Conservation (phyloP, 2,797 vertebrate species). For the Sebastes hopkinsi region DNA sequence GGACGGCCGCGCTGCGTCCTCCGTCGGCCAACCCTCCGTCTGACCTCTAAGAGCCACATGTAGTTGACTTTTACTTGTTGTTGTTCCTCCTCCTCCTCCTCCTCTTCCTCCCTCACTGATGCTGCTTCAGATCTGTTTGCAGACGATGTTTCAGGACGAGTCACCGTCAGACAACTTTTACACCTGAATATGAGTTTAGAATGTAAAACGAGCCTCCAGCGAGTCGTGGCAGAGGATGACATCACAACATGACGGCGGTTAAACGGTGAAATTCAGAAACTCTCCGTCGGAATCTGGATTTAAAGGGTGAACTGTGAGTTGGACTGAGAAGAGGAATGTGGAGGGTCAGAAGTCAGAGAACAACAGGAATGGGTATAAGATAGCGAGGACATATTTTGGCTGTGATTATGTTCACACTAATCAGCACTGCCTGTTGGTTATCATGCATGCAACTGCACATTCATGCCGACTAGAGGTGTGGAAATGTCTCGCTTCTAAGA, state of each 20-base stretch:
- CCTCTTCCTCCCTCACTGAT: neutral
- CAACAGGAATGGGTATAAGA: neutral
- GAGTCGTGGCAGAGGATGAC: neutral
- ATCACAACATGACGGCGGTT: neutral
- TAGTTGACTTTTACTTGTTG: neutral
- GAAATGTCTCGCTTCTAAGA: too few relatives aligned
- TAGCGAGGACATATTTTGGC: neutral
- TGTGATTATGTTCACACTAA: neutral
- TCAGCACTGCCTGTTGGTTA: neutral
- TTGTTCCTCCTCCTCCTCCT: neutral
- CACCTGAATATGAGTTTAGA: neutral
- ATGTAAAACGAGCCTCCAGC: neutral
- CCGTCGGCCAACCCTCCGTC: neutral
- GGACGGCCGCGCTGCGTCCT: neutral
- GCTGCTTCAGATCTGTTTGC: neutral
- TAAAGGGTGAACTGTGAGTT: too few relatives aligned
- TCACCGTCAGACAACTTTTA: conserved; percentile 12
- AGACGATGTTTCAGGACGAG: conserved; percentile 8
- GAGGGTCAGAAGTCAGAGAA: neutral
- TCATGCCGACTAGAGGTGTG: too few relatives aligned
- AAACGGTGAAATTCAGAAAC: neutral
- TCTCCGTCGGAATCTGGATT: too few relatives aligned
- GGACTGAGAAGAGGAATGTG: neutral
- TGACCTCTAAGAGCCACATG: conserved; percentile 30
- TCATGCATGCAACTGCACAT: too few relatives aligned